Conservation (phyloP, 2,888 invertebrate species). For the Leptinotarsa tumamoca region DNA sequence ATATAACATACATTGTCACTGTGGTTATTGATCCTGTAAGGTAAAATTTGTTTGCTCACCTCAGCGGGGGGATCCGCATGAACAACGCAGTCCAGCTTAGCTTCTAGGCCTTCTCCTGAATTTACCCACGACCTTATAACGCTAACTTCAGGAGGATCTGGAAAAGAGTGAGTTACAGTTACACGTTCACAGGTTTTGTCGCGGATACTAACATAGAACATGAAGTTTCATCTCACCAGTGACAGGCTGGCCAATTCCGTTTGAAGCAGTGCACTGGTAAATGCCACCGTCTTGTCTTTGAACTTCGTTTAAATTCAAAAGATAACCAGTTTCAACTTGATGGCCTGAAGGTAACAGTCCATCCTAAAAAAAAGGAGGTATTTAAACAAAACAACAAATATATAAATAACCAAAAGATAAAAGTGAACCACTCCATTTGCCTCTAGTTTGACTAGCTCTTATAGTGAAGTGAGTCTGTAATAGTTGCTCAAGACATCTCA, state of each 20-base stretch:
- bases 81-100: conserved; percentile 73
- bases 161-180: conserved; percentile 17
- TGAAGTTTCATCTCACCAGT: conserved; percentile 64
- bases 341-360: conserved; percentile 64
- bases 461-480: too few relatives aligned
- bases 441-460: too few relatives aligned
- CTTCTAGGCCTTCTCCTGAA: conserved; percentile 73
- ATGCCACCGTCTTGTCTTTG: conserved; percentile 66
- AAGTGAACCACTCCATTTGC: too few relatives aligned
- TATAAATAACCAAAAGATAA: too few relatives aligned
- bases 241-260: conserved; percentile 67
- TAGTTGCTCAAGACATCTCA: too few relatives aligned
- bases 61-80: conserved; percentile 71
- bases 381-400: too few relatives aligned
- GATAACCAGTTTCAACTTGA: conserved; percentile 64
- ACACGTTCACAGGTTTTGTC: neutral
- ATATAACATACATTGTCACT: too few relatives aligned
- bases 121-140: conserved; percentile 74
- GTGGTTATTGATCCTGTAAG: too few relatives aligned
- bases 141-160: conserved; percentile 75
- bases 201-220: conserved; percentile 62
- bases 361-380: conserved; percentile 57
- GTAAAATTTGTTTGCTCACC: conserved; percentile 50
- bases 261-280: conserved; percentile 69
- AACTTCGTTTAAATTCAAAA: conserved; percentile 63